phyloP scores from a whole-genome alignment of 2,113 vertebrate genomes.

The Xenopus borealis region DNA sequence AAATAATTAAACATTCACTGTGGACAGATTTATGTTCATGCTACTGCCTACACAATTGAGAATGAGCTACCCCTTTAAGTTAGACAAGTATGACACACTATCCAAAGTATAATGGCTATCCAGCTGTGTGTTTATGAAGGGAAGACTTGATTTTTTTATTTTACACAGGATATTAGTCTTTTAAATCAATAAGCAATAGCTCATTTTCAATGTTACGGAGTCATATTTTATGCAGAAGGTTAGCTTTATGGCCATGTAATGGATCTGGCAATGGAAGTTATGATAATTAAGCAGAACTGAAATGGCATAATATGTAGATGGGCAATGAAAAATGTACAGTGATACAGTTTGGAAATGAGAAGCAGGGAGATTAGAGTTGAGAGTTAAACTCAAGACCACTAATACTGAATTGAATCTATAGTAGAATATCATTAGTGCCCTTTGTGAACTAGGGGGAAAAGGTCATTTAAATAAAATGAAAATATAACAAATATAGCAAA shows the following conservation, averaged over 20 bases:
- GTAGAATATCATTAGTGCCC: no score
- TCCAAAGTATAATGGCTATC: constrained; percentile 11
- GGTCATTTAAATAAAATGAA: no score
- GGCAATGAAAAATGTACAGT: constrained; percentile 9
- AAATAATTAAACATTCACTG: no score
- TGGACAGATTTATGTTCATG: no score
- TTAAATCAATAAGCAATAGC: constrained; percentile 37
- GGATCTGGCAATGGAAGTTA: constrained; percentile 38
- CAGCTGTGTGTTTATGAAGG: constrained; percentile 20
- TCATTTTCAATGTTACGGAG: constrained; percentile 33
- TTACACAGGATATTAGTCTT: constrained; percentile 36
- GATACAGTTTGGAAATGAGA: constrained; percentile 1
- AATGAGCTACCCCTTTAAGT: no score
- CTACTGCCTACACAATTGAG: no score
- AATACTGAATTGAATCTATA: no score
- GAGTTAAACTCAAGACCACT: no score
- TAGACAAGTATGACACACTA: no score
- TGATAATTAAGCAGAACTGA: constrained; percentile 37
- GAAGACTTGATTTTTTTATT: constrained; percentile 13
- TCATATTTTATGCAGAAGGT: constrained; percentile 39
- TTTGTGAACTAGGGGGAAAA: no score
- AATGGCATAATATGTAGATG: constrained; percentile 26
- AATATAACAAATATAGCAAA: no score
- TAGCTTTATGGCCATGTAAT: constrained; percentile 41
- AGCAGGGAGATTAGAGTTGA: no score